These are phyloP conservation scores for Crematogaster levior DNA, from an alignment of 2,888 invertebrate genomes.

Conservation along the genomic window DNA sequence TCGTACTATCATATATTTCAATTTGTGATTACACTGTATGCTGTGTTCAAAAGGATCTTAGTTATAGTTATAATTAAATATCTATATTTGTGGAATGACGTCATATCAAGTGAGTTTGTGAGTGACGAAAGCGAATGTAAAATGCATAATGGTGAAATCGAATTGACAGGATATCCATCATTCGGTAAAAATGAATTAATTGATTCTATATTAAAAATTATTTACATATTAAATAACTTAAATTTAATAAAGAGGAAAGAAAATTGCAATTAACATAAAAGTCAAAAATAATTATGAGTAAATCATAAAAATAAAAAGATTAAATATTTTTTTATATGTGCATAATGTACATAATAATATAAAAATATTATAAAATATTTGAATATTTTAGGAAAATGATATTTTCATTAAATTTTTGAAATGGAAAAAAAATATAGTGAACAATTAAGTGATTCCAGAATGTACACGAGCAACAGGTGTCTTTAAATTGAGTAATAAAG, in stretches of 20 bases:
- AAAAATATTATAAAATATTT: background rate
- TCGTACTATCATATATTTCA: background rate
- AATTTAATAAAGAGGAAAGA: background rate
- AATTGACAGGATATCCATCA: background rate
- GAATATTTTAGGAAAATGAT: no score
- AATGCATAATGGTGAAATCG: background rate
- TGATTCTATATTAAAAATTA: background rate
- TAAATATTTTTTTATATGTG: background rate
- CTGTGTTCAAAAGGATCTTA: background rate
- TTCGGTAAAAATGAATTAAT: background rate
- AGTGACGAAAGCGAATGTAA: slow-evolving; percentile 2
- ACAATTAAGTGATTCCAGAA: background rate
- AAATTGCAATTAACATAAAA: background rate
- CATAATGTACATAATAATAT: background rate
- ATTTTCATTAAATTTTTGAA: background rate
- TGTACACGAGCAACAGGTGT: background rate
- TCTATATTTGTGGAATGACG: background rate
- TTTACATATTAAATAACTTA: background rate
- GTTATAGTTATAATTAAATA: background rate
- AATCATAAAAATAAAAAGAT: background rate
- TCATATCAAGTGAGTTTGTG: slow-evolving; percentile 4
- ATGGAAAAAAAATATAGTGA: background rate
- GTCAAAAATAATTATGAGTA: background rate
- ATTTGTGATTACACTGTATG: background rate
- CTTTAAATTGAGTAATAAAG: background rate